Evolutionary conservation across 2,797 vertebrate species (phyloP).

Genomic region (Alosa sapidissima): DNA sequence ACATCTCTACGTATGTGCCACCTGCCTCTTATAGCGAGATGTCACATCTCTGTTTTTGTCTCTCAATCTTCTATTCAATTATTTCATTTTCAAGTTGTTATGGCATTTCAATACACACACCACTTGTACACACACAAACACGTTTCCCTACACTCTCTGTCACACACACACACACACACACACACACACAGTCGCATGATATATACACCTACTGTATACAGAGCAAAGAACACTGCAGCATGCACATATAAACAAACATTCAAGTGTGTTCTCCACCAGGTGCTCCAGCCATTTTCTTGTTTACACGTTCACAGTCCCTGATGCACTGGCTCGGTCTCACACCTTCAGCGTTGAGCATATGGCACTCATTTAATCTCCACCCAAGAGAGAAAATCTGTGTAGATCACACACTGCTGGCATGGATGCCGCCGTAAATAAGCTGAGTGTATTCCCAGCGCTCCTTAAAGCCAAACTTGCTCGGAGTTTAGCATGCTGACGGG

Average conservation of each 20-base stretch:
- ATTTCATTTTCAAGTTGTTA: conserved; percentile 28
- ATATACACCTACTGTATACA: not conserved
- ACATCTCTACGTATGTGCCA: no score
- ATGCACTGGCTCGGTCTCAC: conserved; percentile 13
- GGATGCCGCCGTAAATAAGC: conserved; percentile 16
- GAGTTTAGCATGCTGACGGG: conserved; percentile 8
- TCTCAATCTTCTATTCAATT: conserved; percentile 21
- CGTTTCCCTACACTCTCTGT: not conserved
- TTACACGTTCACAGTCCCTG: conserved; percentile 15
- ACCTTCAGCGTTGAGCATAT: conserved; percentile 24
- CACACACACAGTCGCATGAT: not conserved
- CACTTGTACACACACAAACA: not conserved
- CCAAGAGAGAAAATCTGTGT: conserved; percentile 7
- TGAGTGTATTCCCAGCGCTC: conserved; percentile 7
- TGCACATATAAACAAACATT: not conserved
- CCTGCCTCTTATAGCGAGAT: not conserved
- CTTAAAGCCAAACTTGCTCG: conserved; percentile 20
- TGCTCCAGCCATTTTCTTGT: conserved; percentile 22
- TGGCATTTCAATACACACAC: conserved; percentile 30
- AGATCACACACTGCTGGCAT: conserved; percentile 23
- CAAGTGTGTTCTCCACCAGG: not conserved
- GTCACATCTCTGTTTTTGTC: not conserved
- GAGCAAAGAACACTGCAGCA: not conserved
- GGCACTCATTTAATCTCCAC: conserved; percentile 30
- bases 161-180: not conserved